Conservation (phyloP, 1,140 invertebrate genomes). For the Nomia melanderi region DNA sequence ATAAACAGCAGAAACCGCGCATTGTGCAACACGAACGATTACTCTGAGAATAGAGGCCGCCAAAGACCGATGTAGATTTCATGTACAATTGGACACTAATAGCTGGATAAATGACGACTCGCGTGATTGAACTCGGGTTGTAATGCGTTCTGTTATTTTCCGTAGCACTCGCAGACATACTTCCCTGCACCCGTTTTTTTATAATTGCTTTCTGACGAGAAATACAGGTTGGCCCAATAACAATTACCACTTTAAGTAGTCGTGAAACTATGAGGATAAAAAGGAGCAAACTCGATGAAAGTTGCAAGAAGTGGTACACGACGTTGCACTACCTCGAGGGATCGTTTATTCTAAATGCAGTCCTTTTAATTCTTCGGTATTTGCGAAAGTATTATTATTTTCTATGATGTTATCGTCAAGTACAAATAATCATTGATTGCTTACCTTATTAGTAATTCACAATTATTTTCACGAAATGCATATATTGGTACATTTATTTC, state of each 20-base stretch:
- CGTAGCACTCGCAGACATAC: background rate
- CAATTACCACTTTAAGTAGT: background rate
- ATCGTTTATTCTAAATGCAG: background rate
- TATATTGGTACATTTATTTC: no score
- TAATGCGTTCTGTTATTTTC: constrained; percentile 23
- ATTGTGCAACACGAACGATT: background rate
- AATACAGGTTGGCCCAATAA: background rate
- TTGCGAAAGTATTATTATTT: no score
- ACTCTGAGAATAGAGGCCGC: background rate
- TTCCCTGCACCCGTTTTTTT: background rate
- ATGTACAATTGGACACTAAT: constrained; percentile 19
- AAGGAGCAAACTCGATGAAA: background rate
- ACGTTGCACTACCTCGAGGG: background rate
- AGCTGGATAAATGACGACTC: constrained; percentile 26
- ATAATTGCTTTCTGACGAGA: background rate
- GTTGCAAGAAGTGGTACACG: background rate
- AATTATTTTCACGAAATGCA: no score
- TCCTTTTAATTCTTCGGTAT: background rate
- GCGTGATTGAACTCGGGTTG: constrained; percentile 25
- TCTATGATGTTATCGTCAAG: no score
- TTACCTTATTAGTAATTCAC: no score
- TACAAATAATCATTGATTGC: no score
- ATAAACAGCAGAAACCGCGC: background rate
- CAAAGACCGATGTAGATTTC: constrained; percentile 2
- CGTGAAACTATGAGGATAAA: background rate